Conservation (phyloP, 2,888 invertebrate genomes). For the Ophioninae sp. region DNA sequence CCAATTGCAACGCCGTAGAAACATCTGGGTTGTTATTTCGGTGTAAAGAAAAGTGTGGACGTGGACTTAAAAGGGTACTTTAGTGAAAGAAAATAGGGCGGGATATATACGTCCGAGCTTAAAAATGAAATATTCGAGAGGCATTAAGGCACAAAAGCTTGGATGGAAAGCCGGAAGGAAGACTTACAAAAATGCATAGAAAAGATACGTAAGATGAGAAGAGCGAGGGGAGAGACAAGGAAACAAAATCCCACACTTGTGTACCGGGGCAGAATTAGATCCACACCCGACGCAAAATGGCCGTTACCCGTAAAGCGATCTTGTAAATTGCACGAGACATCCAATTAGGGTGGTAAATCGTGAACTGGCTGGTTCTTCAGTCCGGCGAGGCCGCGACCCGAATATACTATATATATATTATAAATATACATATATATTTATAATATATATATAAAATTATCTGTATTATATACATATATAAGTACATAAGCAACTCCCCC, state of each 20-base stretch:
- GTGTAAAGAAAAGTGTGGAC: conserved; percentile 15
- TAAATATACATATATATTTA: conserved; percentile 13
- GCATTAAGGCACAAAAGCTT: conserved; percentile 57
- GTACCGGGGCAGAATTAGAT: conserved; percentile 64
- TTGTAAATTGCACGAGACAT: conserved; percentile 69
- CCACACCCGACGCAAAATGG: conserved; percentile 54
- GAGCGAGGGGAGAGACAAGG: conserved; percentile 37
- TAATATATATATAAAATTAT: conserved; percentile 40
- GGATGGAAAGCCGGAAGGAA: conserved; percentile 38
- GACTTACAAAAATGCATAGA: conserved; percentile 52
- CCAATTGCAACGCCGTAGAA: neutral
- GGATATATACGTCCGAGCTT: conserved; percentile 49
- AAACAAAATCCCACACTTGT: neutral
- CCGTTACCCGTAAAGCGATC: conserved; percentile 61
- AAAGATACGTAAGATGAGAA: conserved; percentile 14
- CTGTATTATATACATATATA: conserved; percentile 14
- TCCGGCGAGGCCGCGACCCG: conserved; percentile 55
- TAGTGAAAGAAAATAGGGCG: conserved; percentile 24
- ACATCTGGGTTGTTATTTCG: conserved; percentile 36
- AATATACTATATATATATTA: too few relatives aligned
- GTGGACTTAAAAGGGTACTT: conserved; percentile 7
- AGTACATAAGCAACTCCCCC: conserved; percentile 25
- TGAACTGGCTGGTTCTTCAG: conserved; percentile 54
- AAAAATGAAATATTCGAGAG: conserved; percentile 64
- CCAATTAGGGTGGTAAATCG: conserved; percentile 69